phyloP scores from a whole-genome alignment of 2,113 vertebrate genomes.

The Pseudorhombus dupliciocellatus region DNA sequence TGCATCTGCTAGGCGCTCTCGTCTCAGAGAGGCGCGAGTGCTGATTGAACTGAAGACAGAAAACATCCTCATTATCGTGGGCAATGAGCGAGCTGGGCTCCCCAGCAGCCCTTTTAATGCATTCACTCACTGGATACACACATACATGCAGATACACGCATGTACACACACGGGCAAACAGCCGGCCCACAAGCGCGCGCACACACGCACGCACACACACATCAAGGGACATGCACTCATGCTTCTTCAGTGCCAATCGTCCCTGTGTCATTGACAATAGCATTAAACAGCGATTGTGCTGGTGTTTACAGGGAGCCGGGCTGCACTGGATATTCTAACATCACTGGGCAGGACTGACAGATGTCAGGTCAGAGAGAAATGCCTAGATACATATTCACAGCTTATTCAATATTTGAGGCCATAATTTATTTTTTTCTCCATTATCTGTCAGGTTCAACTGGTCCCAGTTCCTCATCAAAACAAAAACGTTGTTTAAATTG shows the following conservation, averaged over 20 bases:
- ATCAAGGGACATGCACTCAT: not conserved
- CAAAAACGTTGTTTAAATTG: not conserved
- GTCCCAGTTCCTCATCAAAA: no score
- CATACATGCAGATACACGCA: conserved; percentile 6
- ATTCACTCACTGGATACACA: conserved; percentile 60
- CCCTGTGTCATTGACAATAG: conserved; percentile 46
- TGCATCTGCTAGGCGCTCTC: conserved; percentile 79
- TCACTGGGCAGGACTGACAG: not conserved
- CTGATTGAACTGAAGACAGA: conserved; percentile 80
- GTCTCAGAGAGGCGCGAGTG: conserved; percentile 59
- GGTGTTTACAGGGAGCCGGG: conserved; percentile 19
- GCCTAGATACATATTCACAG: not conserved
- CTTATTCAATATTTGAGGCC: not conserved
- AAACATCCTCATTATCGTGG: conserved; percentile 83
- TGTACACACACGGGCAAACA: not conserved
- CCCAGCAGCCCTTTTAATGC: conserved; percentile 70
- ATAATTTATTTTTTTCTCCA: not conserved
- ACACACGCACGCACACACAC: not conserved
- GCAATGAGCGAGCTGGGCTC: conserved; percentile 61
- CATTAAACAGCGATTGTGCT: conserved; percentile 44
- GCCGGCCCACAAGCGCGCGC: not conserved
- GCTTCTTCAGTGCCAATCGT: conserved; percentile 21
- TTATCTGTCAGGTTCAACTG: not conserved
- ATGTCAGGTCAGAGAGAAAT: no score
- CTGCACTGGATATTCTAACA: conserved; percentile 10